Evolutionary conservation across 2,113 vertebrate species (phyloP).

Genomic region (Ctenomys sociabilis): DNA sequence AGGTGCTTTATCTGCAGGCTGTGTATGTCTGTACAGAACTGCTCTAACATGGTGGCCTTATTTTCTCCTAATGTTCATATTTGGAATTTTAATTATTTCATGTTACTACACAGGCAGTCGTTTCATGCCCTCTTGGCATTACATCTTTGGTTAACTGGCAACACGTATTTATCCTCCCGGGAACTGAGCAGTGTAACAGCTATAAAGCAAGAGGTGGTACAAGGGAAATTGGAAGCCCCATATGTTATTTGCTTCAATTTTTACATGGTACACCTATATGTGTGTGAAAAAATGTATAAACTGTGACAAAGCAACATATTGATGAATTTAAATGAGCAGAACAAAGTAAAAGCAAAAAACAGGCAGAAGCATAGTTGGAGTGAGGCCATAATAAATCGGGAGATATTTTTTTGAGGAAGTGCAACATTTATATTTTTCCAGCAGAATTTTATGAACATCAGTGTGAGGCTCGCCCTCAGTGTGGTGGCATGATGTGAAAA

Average conservation of each 20-base stretch:
- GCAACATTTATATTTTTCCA: background rate
- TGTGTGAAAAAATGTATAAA: constrained; percentile 67
- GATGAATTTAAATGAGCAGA: constrained; percentile 68
- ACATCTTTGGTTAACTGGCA: background rate
- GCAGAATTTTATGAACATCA: background rate
- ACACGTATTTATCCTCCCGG: background rate
- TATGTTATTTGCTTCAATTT: constrained; percentile 77
- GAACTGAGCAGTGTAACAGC: background rate
- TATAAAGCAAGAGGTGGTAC: constrained; percentile 17
- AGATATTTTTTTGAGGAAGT: constrained; percentile 3
- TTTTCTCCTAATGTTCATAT: background rate
- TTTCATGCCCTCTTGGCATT: background rate
- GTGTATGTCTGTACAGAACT: background rate
- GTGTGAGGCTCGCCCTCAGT: background rate
- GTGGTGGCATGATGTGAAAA: background rate
- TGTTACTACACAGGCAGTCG: constrained; percentile 23
- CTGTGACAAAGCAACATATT: constrained; percentile 75
- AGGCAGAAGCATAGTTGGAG: constrained; percentile 17
- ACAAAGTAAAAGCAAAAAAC: constrained; percentile 46
- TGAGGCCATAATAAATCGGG: constrained; percentile 22
- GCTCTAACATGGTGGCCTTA: background rate
- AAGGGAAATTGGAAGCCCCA: constrained; percentile 28
- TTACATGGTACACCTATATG: constrained; percentile 69
- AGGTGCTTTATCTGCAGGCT: background rate
- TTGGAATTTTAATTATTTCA: constrained; percentile 24